These are phyloP conservation scores for Formica selysi DNA, from an alignment of 1,140 invertebrate species.

Conservation along the genomic window DNA sequence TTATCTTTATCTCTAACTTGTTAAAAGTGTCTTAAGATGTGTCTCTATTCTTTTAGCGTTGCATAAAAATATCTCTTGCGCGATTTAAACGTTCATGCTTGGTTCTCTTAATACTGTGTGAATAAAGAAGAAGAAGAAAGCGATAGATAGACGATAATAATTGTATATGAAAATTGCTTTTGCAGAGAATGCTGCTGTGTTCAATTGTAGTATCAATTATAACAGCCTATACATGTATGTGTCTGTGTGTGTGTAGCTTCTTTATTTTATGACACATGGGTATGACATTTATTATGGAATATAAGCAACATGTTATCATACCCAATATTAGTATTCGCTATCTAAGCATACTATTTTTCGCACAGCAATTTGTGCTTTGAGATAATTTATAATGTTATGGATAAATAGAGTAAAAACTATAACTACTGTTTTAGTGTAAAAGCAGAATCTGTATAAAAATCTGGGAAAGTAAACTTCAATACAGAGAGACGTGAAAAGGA, in stretches of 20 bases:
- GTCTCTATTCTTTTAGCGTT: slow-evolving; percentile 13
- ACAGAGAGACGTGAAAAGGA: slow-evolving; percentile 7
- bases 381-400: slow-evolving; percentile 19
- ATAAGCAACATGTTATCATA: slow-evolving; percentile 28
- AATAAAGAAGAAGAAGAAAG: slow-evolving; percentile 26
- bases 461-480: slow-evolving; percentile 11
- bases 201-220: background rate
- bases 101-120: slow-evolving; percentile 36
- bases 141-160: background rate
- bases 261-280: slow-evolving; percentile 17
- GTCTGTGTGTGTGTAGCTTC: background rate
- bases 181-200: slow-evolving; percentile 25
- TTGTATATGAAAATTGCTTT: slow-evolving; percentile 23
- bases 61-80: slow-evolving; percentile 13
- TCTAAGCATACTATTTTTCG: slow-evolving; percentile 3
- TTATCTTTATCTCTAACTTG: slow-evolving; percentile 56
- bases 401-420: slow-evolving; percentile 1
- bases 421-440: slow-evolving; percentile 2
- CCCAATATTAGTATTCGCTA: slow-evolving; percentile 32
- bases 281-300: slow-evolving; percentile 20
- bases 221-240: background rate
- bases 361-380: slow-evolving; percentile 18
- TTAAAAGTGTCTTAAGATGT: slow-evolving; percentile 36
- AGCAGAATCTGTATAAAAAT: background rate
- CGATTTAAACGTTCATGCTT: slow-evolving; percentile 63